Conservation (phyloP, 2,113 vertebrate genomes). For the Pterophyllum scalare region DNA sequence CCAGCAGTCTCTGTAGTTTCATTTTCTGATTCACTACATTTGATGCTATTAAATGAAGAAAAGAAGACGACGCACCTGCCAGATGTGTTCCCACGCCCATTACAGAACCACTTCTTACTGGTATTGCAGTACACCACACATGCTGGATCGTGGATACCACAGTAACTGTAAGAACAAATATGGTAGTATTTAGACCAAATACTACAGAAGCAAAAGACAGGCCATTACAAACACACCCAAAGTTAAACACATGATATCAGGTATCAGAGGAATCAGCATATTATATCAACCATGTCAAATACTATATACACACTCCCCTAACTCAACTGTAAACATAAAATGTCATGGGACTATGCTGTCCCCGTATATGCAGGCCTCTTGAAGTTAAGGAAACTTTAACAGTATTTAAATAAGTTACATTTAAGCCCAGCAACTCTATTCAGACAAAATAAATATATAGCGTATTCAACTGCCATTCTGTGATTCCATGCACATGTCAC, state of each 20-base stretch:
- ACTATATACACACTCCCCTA: not conserved
- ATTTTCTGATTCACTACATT: not conserved
- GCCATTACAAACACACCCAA: not conserved
- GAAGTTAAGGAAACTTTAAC: not conserved
- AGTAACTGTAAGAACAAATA: slow-evolving; percentile 85
- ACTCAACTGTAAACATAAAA: not conserved
- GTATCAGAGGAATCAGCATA: not conserved
- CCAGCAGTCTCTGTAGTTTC: not conserved
- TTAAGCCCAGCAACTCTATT: not conserved
- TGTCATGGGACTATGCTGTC: not conserved
- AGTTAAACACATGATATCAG: not conserved
- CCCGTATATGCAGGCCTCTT: not conserved
- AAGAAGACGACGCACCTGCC: slow-evolving; percentile 86
- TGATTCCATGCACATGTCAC: too few relatives aligned
- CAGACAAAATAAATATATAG: too few relatives aligned
- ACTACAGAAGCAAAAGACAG: not conserved
- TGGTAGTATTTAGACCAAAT: not conserved
- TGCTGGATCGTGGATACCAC: slow-evolving; percentile 97
- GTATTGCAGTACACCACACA: slow-evolving; percentile 99
- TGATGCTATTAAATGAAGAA: not conserved
- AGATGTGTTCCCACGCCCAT: slow-evolving; percentile 97
- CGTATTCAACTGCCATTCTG: too few relatives aligned
- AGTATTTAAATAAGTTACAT: not conserved
- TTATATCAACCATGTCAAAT: not conserved
- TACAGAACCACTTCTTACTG: slow-evolving; percentile 99